These are phyloP conservation scores for Heliconius himera DNA, from an alignment of 1,140 invertebrate genomes.

Conservation along the genomic window DNA sequence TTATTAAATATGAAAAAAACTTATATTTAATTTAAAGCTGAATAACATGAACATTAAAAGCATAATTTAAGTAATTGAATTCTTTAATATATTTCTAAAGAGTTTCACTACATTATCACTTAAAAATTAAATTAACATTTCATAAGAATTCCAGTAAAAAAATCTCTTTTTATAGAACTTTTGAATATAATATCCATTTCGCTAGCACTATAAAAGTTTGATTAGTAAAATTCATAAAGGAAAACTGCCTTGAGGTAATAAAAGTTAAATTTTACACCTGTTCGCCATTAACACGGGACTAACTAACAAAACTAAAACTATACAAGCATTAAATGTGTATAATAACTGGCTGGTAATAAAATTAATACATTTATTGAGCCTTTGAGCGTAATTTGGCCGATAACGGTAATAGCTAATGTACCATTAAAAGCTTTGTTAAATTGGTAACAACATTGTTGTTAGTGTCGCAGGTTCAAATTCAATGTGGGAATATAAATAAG, in stretches of 20 bases:
- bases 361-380: constrained; percentile 37
- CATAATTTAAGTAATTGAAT: constrained; percentile 4
- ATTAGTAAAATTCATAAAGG: constrained; percentile 36
- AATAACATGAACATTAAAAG: background rate
- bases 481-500: background rate
- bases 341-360: constrained; percentile 34
- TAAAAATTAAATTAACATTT: constrained; percentile 13
- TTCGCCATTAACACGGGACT: constrained; percentile 33
- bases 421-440: constrained; percentile 17
- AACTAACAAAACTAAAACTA: constrained; percentile 41
- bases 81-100: background rate
- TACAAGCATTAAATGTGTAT: constrained; percentile 27
- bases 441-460: background rate
- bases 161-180: constrained; percentile 15
- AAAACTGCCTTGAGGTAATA: constrained; percentile 28
- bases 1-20: background rate
- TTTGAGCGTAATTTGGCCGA: constrained; percentile 21
- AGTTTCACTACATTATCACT: background rate
- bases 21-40: background rate
- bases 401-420: constrained; percentile 28
- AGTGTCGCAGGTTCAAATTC: background rate
- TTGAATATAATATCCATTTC: constrained; percentile 28
- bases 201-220: constrained; percentile 34
- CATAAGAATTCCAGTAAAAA: background rate
- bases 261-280: constrained; percentile 42